phyloP scores from a whole-genome alignment of 1,140 invertebrate genomes.

The Drosophila carrolli region DNA sequence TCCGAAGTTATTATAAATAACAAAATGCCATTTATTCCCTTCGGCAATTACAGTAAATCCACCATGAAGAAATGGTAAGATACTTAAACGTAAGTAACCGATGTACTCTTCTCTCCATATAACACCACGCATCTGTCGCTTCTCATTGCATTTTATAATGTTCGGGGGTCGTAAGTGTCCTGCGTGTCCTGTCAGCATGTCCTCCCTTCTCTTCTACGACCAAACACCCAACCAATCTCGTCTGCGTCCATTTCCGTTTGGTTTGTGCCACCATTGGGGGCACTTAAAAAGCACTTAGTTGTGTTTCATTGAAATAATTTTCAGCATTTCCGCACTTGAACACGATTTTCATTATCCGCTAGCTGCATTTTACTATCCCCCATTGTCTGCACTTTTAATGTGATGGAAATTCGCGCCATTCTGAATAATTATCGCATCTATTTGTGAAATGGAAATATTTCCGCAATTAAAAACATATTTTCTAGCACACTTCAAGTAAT shows the following conservation, averaged over 20 bases:
- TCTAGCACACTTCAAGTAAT: slow-evolving; percentile 70
- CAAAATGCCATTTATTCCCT: too few relatives aligned
- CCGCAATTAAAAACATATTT: slow-evolving; percentile 77
- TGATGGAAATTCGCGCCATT: slow-evolving; percentile 74
- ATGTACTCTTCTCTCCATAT: too few relatives aligned
- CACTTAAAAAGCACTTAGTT: slow-evolving; percentile 75
- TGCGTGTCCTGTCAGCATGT: slow-evolving; percentile 10
- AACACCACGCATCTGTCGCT: slow-evolving; percentile 14
- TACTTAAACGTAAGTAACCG: neutral
- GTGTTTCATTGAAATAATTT: slow-evolving; percentile 76
- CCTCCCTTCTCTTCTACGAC: neutral
- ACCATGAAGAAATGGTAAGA: neutral
- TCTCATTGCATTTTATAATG: slow-evolving; percentile 17
- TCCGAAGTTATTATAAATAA: too few relatives aligned
- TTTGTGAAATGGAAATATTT: slow-evolving; percentile 72
- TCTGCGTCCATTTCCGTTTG: slow-evolving; percentile 26
- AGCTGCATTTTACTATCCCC: slow-evolving; percentile 68
- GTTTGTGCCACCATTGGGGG: slow-evolving; percentile 31
- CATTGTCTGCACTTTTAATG: slow-evolving; percentile 78
- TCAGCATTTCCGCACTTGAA: slow-evolving; percentile 75
- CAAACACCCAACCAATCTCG: slow-evolving; percentile 14
- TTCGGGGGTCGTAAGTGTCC: neutral
- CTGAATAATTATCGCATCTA: slow-evolving; percentile 76
- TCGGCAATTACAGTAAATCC: too few relatives aligned
- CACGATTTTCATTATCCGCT: slow-evolving; percentile 59